These are phyloP conservation scores for Apocrypta bakeri DNA, from an alignment of 1,140 invertebrate species.

Conservation along the genomic window DNA sequence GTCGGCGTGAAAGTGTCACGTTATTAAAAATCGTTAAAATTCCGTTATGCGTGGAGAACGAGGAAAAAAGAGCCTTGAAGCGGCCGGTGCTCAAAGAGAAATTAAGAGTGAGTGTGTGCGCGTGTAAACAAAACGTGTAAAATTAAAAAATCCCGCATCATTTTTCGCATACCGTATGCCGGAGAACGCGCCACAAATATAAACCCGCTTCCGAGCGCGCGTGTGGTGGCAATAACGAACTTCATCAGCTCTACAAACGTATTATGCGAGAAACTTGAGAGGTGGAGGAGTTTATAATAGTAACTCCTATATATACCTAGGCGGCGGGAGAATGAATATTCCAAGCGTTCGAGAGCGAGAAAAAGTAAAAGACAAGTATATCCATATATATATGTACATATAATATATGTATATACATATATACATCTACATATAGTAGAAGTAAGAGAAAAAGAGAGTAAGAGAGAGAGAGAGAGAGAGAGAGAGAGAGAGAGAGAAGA, in stretches of 20 bases:
- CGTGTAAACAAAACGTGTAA: slow-evolving; percentile 22
- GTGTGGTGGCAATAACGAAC: slow-evolving; percentile 40
- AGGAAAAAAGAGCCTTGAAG: neutral
- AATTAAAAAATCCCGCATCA: slow-evolving; percentile 38
- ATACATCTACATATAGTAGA: neutral
- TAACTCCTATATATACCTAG: slow-evolving; percentile 41
- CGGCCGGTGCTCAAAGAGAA: neutral
- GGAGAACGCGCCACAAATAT: slow-evolving; percentile 26
- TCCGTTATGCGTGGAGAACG: neutral
- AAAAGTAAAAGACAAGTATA: slow-evolving; percentile 12
- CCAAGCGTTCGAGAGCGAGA: slow-evolving; percentile 31
- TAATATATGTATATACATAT: too few relatives aligned
- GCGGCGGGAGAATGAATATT: slow-evolving; percentile 43
- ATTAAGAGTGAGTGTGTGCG: slow-evolving; percentile 12
- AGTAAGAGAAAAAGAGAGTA: neutral
- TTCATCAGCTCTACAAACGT: slow-evolving; percentile 46
- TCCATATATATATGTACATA: too few relatives aligned
- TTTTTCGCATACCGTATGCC: slow-evolving; percentile 26
- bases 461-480: neutral
- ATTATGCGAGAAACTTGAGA: slow-evolving; percentile 48
- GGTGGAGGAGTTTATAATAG: slow-evolving; percentile 51
- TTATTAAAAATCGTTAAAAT: slow-evolving; percentile 47
- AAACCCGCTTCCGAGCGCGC: slow-evolving; percentile 12
- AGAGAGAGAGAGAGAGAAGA: neutral
- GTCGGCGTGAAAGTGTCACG: slow-evolving; percentile 5